Conservation (phyloP, 2,888 invertebrate species). For the Podabrus alpinus region DNA sequence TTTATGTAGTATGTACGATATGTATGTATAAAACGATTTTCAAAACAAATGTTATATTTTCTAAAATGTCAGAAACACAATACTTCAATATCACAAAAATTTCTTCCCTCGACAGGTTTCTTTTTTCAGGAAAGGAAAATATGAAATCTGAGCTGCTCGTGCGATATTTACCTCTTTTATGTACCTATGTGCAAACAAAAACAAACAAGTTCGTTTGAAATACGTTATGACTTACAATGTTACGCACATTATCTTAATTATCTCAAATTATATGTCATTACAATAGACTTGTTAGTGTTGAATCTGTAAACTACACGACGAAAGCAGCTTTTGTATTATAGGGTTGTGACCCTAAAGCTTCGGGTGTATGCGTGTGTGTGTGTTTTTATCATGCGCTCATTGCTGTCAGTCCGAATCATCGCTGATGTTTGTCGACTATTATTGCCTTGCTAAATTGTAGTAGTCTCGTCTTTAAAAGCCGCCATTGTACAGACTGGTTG, state of each 20-base stretch:
- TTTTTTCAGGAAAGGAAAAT: not conserved
- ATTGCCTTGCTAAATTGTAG: conserved; percentile 42
- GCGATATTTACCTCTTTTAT: not conserved
- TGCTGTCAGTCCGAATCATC: conserved; percentile 40
- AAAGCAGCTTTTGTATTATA: conserved; percentile 16
- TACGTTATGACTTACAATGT: conserved; percentile 14
- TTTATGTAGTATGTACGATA: not conserved
- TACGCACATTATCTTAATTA: conserved; percentile 32
- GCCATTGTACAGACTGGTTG: conserved; percentile 37
- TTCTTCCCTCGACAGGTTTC: not conserved
- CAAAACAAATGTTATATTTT: not conserved
- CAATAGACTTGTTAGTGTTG: conserved; percentile 36
- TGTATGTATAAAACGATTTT: not conserved
- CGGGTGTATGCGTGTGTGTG: conserved; percentile 9
- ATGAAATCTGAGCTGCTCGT: not conserved
- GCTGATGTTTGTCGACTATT: conserved; percentile 42
- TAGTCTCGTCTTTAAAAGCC: conserved; percentile 39
- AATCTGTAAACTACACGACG: conserved; percentile 6
- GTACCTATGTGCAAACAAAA: no score
- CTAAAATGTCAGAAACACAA: not conserved
- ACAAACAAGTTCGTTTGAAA: conserved; percentile 17
- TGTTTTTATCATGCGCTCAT: conserved; percentile 32
- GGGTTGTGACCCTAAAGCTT: conserved; percentile 26
- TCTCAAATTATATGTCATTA: conserved; percentile 36
- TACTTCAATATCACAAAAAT: not conserved